A percentile compares a stretch with the other conserved stretches of the same genome.
These are phyloP conservation scores for Paratilapia polleni DNA, from an alignment of 2,113 vertebrate genomes.

Conservation along the genomic window DNA sequence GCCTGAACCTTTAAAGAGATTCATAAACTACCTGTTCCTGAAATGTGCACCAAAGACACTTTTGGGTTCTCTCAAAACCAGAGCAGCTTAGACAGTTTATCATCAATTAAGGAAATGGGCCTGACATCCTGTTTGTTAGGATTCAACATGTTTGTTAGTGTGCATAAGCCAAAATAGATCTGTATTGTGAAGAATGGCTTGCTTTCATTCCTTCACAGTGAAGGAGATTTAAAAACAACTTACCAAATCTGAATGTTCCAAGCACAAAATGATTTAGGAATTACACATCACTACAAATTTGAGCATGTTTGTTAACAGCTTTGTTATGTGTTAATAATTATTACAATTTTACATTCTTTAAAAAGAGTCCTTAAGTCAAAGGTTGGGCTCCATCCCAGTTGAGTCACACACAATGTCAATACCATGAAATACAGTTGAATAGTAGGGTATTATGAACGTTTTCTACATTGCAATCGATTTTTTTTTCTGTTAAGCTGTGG, in stretches of 20 bases:
- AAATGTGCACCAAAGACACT: neutral
- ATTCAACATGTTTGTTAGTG: constrained; percentile 21
- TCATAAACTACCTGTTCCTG: neutral
- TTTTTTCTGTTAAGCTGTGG: neutral
- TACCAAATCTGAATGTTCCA: too few species aligned
- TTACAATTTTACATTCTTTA: neutral
- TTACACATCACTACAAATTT: too few species aligned
- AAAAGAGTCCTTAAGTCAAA: too few species aligned
- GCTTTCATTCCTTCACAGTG: too few species aligned
- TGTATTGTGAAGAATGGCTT: neutral
- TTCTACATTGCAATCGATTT: too few species aligned
- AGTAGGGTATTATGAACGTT: too few species aligned
- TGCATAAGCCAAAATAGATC: neutral
- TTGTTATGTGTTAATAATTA: neutral
- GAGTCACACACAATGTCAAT: too few species aligned
- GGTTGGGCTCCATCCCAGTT: too few species aligned
- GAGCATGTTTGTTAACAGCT: too few species aligned
- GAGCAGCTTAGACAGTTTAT: neutral
- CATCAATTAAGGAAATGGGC: constrained; percentile 26
- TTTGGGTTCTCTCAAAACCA: neutral
- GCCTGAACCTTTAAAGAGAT: neutral
- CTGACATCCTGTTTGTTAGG: constrained; percentile 33
- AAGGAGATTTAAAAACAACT: too few species aligned
- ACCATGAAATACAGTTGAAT: too few species aligned
- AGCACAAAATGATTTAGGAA: too few species aligned